Conservation (phyloP, 1,140 invertebrate species). For the Drosophila novamexicana region DNA sequence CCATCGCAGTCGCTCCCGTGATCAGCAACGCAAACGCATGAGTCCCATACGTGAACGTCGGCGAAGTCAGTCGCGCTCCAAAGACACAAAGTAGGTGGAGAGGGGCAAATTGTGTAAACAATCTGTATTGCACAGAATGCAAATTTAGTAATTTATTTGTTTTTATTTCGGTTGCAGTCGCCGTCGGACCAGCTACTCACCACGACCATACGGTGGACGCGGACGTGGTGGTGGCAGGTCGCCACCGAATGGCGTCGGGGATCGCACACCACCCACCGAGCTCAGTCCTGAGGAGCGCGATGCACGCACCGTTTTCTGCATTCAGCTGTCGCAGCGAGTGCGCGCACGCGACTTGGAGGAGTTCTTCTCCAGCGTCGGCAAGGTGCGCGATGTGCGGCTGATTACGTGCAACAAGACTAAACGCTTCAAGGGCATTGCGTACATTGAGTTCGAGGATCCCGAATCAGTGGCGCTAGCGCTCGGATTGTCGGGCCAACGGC, state of each 20-base stretch:
- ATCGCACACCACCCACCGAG: conserved; percentile 87
- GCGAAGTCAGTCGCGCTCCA: conserved; percentile 70
- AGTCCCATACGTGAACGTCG: conserved; percentile 64
- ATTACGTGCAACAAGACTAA: conserved; percentile 99
- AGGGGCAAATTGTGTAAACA: neutral
- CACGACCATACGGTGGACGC: conserved; percentile 58
- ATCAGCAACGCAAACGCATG: conserved; percentile 42
- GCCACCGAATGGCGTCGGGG: conserved; percentile 76
- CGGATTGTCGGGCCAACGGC: conserved; percentile 97
- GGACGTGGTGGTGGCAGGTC: conserved; percentile 62
- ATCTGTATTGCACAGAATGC: neutral
- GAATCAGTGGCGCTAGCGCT: conserved; percentile 99
- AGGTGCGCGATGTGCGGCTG: conserved; percentile 98
- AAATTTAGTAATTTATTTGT: conserved; percentile 4
- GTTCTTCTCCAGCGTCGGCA: conserved; percentile 99
- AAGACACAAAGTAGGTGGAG: conserved; percentile 69
- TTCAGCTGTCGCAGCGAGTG: conserved; percentile 97
- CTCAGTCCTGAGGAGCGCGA: conserved; percentile 99
- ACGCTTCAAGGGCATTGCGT: conserved; percentile 99
- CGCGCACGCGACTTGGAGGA: conserved; percentile 98
- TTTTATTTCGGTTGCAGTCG: conserved; percentile 54
- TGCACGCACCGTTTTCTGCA: conserved; percentile 98
- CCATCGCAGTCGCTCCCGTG: conserved; percentile 76
- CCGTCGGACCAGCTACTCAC: conserved; percentile 71
- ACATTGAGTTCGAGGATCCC: conserved; percentile 99